Conservation (phyloP, 2,888 invertebrate genomes). For the Acholoe squamosa region DNA sequence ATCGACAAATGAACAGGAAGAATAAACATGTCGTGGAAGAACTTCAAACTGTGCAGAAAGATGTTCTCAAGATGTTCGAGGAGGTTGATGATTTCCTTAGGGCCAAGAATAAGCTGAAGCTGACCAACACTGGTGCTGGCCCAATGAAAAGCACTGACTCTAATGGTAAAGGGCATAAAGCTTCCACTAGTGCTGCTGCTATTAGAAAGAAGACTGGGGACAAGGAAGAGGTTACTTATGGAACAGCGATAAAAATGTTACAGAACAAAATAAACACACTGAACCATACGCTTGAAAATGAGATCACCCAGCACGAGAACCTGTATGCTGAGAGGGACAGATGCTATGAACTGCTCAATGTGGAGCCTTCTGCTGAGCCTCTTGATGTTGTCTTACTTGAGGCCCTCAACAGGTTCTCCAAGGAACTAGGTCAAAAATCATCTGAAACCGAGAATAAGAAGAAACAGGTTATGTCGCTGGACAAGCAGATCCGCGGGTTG, state of each 20-base stretch:
- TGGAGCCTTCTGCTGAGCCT: neutral
- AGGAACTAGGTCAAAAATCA: conserved; percentile 32
- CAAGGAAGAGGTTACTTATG: neutral
- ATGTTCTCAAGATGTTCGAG: conserved; percentile 56
- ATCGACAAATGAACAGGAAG: conserved; percentile 38
- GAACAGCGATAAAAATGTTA: conserved; percentile 29
- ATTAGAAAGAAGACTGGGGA: neutral
- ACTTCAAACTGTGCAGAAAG: conserved; percentile 11
- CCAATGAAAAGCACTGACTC: neutral
- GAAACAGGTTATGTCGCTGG: conserved; percentile 2
- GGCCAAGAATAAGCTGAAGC: neutral
- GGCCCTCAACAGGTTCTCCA: neutral
- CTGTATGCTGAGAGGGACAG: neutral
- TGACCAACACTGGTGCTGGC: neutral
- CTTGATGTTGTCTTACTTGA: conserved; percentile 5
- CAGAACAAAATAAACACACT: conserved; percentile 34
- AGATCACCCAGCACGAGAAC: conserved; percentile 29
- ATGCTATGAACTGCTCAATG: conserved; percentile 43
- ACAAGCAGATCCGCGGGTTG: neutral
- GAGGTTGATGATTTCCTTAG: conserved; percentile 47
- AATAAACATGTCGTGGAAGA: neutral
- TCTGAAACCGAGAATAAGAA: neutral
- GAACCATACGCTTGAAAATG: conserved; percentile 16
- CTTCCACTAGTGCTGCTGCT: neutral
- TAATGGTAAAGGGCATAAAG: neutral